Base-by-base conservation (phyloP, 2,797 vertebrate genomes). In the Holocentrus rufus region DNA sequence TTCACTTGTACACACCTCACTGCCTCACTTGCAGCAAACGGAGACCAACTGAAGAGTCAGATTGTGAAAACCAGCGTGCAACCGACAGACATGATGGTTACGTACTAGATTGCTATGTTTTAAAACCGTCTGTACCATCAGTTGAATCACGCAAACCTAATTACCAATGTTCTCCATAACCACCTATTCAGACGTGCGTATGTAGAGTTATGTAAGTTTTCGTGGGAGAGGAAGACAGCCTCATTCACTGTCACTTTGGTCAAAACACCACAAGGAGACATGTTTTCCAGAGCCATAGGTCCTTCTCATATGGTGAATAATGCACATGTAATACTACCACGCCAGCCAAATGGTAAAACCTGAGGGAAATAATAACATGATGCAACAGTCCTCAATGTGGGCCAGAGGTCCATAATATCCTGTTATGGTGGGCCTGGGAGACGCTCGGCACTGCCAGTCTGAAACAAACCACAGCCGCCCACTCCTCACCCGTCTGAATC, bases 401-500 rank as follows among this genome's bases (percentile, higher is more conserved):
- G 87, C 69, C 66, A 7, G 20, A 71, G 76, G 82, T 85, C 74
- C 86, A 88, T 27, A 27, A 27, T 91, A 88, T 92, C 92, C 92
- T 92, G 91, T 93, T 92, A 85, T 91, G 92, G 90, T 90, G 86
- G 79, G 69, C 85, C 84, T 80, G 78, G 87, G 85, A 86, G 87
- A 83, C 85, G 87, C 82, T 57, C 80, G 72, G 73, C 74, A 64
- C 75, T 84, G 81, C 87, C 89, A 65, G 85, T 86, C 80, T 84
- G 69, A 69, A 83, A 46, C 78, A 34, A 83, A 90, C 89, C 87
- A 60, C 91, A 90, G 82, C 91, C 91, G 87, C 90, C 90, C 84
- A 89, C 89, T 89, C 89, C 79, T 88, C 87, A 81, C 39, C 86
- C 72, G 52, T 79, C 87, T 93, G 93, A 94, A 85, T 93, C 91